A percentile compares a stretch with the other conserved stretches of the same genome.
These are phyloP conservation scores for Netelia inedita DNA, from an alignment of 2,888 invertebrate species.

Conservation along the genomic window DNA sequence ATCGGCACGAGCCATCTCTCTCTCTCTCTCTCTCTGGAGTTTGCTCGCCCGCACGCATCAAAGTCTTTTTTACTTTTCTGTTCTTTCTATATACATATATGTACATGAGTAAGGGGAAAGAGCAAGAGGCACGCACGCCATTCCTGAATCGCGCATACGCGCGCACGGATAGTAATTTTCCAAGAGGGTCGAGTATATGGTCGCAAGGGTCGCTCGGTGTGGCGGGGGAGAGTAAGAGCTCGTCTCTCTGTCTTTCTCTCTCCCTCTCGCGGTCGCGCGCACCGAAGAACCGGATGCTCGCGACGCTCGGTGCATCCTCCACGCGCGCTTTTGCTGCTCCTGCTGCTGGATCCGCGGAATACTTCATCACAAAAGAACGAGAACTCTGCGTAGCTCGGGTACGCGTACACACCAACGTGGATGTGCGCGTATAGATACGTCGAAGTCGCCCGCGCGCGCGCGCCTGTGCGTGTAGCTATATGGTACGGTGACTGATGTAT, in stretches of 20 bases:
- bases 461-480: constrained; percentile 23
- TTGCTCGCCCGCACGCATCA: not conserved
- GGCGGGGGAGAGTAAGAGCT: constrained; percentile 23
- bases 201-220: constrained; percentile 53
- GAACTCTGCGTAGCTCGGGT: constrained; percentile 23
- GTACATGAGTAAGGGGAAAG: not conserved
- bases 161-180: constrained; percentile 55
- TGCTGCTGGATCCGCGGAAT: constrained; percentile 53
- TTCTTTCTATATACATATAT: not conserved
- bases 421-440: not conserved
- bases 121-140: constrained; percentile 39
- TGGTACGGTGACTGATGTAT: constrained; percentile 55
- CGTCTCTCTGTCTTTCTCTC: constrained; percentile 12
- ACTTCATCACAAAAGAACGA: constrained; percentile 59
- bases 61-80: not conserved
- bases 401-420: not conserved
- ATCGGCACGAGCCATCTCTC: constrained; percentile 62
- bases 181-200: constrained; percentile 57
- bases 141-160: constrained; percentile 49
- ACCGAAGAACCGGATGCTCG: constrained; percentile 62
- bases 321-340: constrained; percentile 37
- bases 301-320: constrained; percentile 58
- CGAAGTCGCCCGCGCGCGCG: no score
- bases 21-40: not conserved
- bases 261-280: not conserved